Conservation (phyloP, 2,113 vertebrate genomes). For the Gambusia holbrooki region DNA sequence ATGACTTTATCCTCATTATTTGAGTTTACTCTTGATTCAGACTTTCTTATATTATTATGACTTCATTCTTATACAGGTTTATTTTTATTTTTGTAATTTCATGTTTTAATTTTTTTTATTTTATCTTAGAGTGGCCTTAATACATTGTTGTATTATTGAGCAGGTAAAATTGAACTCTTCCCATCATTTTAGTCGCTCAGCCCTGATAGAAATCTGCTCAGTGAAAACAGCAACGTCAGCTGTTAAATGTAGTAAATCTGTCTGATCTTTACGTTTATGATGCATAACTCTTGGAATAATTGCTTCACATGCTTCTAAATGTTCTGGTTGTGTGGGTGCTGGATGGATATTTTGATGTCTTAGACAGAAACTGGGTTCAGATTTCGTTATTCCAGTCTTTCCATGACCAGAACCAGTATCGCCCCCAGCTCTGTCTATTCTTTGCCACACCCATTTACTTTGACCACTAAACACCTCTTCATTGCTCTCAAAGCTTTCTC, state of each 20-base stretch:
- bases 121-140: no score
- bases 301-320: constrained; percentile 7
- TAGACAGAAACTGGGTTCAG: constrained; percentile 25
- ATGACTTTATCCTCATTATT: no score
- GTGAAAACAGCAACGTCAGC: background rate
- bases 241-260: background rate
- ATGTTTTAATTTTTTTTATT: no score
- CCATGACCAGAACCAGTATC: background rate
- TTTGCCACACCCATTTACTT: constrained; percentile 61
- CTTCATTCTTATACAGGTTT: no score
- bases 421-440: constrained; percentile 23
- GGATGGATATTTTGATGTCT: constrained; percentile 11
- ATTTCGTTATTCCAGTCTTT: constrained; percentile 43
- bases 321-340: background rate
- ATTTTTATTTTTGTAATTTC: no score
- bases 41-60: no score
- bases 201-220: background rate
- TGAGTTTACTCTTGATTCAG: no score
- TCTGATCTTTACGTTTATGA: background rate
- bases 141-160: no score
- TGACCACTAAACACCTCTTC: constrained; percentile 71
- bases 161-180: background rate
- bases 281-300: background rate
- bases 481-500: constrained; percentile 63
- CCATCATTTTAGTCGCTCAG: background rate